Conservation (phyloP, 2,797 vertebrate genomes). For the Megaceryle alcyon region DNA sequence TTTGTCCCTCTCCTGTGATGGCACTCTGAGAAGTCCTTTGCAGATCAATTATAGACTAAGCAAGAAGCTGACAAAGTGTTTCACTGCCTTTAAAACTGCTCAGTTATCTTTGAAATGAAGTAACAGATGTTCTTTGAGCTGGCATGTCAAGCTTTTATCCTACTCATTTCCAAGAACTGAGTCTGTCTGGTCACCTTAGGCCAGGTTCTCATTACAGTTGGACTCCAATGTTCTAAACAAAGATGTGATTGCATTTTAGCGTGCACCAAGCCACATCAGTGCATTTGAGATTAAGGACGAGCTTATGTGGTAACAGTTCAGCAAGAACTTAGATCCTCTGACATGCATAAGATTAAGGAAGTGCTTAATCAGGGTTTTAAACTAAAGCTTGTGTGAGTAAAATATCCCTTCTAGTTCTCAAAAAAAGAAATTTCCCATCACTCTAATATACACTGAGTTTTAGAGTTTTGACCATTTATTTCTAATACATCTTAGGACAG, state of each 20-base stretch:
- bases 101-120: background rate
- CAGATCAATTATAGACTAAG: constrained; percentile 7
- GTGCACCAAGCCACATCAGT: background rate
- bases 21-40: background rate
- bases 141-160: background rate
- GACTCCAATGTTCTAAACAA: background rate
- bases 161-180: background rate
- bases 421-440: background rate
- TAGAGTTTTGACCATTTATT: background rate
- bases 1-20: background rate
- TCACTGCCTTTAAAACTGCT: background rate
- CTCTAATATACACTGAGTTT: background rate
- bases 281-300: background rate
- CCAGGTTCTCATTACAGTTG: background rate
- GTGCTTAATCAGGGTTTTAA: background rate
- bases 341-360: background rate
- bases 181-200: background rate
- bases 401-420: background rate
- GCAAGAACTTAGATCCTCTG: background rate
- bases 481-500: background rate
- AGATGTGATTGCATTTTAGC: background rate
- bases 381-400: background rate
- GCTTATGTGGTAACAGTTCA: background rate
- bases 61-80: background rate
- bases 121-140: constrained; percentile 8